A percentile compares a stretch with the other conserved stretches of the same genome.
Evolutionary conservation across 35 echinoderm and acorn worm species (phyloP).

Genomic region (Amphiura filiformis): DNA sequence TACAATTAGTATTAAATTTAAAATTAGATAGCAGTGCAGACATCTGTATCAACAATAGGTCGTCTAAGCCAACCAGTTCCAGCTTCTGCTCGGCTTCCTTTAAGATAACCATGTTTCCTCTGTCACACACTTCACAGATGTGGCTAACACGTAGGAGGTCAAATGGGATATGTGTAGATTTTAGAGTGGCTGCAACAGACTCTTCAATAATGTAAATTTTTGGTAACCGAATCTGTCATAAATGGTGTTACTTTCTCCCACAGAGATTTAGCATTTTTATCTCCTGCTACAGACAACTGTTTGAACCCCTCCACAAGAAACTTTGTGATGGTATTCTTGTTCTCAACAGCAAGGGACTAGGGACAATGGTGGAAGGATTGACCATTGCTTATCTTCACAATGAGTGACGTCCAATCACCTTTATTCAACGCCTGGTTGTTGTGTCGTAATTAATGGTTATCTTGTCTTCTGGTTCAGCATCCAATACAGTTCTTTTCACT

Average conservation of each 20-base stretch:
- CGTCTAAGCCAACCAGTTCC: too few relatives aligned
- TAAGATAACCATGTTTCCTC: too few relatives aligned
- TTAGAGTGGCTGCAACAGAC: slow-evolving; percentile 19
- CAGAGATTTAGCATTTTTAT: not conserved
- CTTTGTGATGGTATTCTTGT: slow-evolving; percentile 16
- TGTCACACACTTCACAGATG: not conserved
- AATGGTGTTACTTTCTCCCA: slow-evolving; percentile 27
- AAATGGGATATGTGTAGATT: slow-evolving; percentile 5
- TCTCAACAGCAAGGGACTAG: slow-evolving; percentile 17
- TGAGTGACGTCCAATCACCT: slow-evolving; percentile 26
- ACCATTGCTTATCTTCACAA: slow-evolving; percentile 22
- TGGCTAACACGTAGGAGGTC: not conserved
- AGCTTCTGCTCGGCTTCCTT: too few relatives aligned
- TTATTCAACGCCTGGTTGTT: slow-evolving; percentile 21
- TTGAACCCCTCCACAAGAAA: slow-evolving; percentile 9
- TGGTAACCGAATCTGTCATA: slow-evolving; percentile 13
- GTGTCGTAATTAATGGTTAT: slow-evolving; percentile 33
- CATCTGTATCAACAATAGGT: too few relatives aligned
- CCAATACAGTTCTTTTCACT: not conserved
- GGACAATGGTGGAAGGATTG: not conserved
- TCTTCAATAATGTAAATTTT: slow-evolving; percentile 35
- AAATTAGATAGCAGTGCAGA: too few relatives aligned
- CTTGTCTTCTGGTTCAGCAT: not conserved
- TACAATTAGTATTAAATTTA: too few relatives aligned
- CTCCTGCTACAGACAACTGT: not conserved